Base-by-base conservation (phyloP, 2,797 vertebrate genomes). In the Hippopotamyrus pictus region DNA sequence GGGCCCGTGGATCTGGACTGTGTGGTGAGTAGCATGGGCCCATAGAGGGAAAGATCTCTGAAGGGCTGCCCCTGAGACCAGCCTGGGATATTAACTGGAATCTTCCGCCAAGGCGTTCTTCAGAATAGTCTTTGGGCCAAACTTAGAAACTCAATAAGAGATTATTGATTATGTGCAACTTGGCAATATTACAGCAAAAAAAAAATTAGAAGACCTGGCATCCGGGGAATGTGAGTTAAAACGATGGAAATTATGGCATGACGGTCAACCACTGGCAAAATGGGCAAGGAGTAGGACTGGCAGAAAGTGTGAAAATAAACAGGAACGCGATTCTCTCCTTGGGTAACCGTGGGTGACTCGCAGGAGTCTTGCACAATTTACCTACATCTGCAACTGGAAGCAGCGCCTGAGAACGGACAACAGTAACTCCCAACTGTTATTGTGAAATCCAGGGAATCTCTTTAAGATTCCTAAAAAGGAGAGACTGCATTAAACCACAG, bases 141-240 rank as follows among this genome's bases (percentile, higher is more conserved):
- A 95, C 93, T 91, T 84, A 86, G 94, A 95, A 94, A 96, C 93
- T 93, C 95, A 96, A 96, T 96, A 96, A 95, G 93, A 93, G 91
- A 91, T 94, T 93, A 96, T 96, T 94, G 96, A 96, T 96, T 96
- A 96, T 93, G 91, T 94, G 90, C 91, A 93, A 93, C 93, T 90
- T 92, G 84, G 93, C 91, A 94, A 94, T 95, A 95, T 96, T 95
- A 95, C 93, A 93, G 94, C 93, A 93, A 93, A 94, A 92, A 96
- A 53, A 96, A 95, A 94, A 51, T 95, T 94, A 51, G 92, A 79
- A 29, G 17, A 79, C 41, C 7, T 73, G 69, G 8, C 90, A 93
- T 93, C 92, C 91, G 91, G 92, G 90, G 53, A 65, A 62, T 59
- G 41, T 44, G 19, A 22, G 5, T n/a, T 62, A 33, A 51, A 59